A percentile compares a stretch with the other conserved stretches of the same genome.
Conservation (phyloP, 2,113 vertebrate genomes). For the Cinclus cinclus region DNA sequence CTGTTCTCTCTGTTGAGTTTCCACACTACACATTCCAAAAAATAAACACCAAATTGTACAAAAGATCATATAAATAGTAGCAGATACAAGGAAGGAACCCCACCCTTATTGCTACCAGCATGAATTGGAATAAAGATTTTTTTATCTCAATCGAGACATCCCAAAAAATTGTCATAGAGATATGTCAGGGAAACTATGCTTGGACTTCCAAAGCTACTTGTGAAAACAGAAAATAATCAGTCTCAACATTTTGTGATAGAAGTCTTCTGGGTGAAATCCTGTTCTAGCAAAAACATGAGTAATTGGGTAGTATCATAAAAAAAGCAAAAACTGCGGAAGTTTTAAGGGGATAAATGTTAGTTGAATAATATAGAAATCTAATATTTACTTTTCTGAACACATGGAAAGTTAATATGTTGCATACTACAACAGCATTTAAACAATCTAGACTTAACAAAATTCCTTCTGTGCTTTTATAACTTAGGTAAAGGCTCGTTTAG, state of each 20-base stretch:
- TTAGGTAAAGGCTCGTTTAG: constrained; percentile 75
- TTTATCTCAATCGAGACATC: neutral
- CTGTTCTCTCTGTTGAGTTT: neutral
- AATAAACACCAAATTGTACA: neutral
- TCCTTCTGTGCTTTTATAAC: neutral
- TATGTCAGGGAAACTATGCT: neutral
- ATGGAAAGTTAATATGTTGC: neutral
- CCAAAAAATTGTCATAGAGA: neutral
- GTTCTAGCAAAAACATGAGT: neutral
- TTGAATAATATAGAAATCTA: neutral
- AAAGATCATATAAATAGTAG: neutral
- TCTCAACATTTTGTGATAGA: neutral
- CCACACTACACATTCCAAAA: neutral
- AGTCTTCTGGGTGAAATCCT: neutral
- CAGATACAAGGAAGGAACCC: neutral
- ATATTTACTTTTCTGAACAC: neutral
- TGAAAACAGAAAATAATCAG: neutral
- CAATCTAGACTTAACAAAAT: neutral
- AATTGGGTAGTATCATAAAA: neutral
- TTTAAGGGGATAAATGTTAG: neutral
- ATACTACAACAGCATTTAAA: neutral
- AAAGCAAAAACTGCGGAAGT: neutral
- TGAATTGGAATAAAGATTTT: neutral
- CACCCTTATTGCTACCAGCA: neutral
- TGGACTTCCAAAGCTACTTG: neutral